These are phyloP conservation scores for Tethya wilhelma DNA, from an alignment of 37 sponge, comb jelly and placozoan genomes.

Conservation along the genomic window DNA sequence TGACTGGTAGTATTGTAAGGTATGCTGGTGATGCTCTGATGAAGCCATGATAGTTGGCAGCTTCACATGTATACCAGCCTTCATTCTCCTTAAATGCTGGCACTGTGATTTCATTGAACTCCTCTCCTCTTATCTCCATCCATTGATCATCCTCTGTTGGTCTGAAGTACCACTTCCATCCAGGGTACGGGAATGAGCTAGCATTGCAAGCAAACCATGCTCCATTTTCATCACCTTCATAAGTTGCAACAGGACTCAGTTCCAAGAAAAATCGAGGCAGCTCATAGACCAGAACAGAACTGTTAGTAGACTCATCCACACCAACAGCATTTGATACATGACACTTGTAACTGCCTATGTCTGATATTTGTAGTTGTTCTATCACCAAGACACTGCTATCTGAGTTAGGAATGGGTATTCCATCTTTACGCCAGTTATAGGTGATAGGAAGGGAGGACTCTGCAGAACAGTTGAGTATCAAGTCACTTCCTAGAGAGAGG, in stretches of 20 bases:
- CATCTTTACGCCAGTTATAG: constrained; percentile 36
- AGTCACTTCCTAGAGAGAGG: neutral
- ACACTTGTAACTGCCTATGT: constrained; percentile 37
- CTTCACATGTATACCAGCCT: too few relatives aligned
- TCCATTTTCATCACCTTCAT: constrained; percentile 31
- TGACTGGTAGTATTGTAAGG: constrained; percentile 28
- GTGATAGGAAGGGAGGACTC: neutral
- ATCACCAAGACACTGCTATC: neutral
- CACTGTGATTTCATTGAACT: constrained; percentile 20
- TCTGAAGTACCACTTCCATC: constrained; percentile 39
- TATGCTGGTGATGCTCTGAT: constrained; percentile 15
- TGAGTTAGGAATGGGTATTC: constrained; percentile 9
- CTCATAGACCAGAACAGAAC: constrained; percentile 21
- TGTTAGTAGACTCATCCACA: neutral
- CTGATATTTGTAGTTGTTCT: neutral
- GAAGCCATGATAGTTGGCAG: constrained; percentile 4
- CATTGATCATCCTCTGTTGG: neutral
- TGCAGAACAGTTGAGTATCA: constrained; percentile 9
- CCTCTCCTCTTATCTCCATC: constrained; percentile 8
- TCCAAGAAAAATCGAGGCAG: constrained; percentile 9
- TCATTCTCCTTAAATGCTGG: constrained; percentile 12
- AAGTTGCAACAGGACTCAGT: constrained; percentile 1
- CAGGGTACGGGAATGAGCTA: constrained; percentile 26
- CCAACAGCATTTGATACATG: too few relatives aligned
- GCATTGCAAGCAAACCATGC: too few relatives aligned